phyloP scores from a whole-genome alignment of 2,888 invertebrate genomes.

The Philopedon plagiatum region DNA sequence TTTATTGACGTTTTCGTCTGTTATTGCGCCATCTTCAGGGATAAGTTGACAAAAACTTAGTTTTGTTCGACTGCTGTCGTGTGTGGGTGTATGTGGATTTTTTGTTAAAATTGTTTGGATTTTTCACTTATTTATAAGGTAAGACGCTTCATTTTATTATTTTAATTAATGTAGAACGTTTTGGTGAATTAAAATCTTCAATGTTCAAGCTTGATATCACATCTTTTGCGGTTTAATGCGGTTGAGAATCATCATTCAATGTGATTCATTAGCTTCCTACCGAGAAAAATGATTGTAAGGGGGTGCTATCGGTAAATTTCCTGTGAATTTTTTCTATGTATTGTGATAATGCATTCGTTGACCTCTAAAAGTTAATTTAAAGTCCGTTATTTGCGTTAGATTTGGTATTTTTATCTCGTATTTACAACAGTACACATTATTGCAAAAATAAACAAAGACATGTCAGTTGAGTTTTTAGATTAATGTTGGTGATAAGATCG shows the following conservation, averaged over 20 bases:
- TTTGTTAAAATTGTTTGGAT: slow-evolving; percentile 58
- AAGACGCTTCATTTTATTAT: slow-evolving; percentile 33
- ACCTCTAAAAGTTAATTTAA: slow-evolving; percentile 6
- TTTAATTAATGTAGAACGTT: slow-evolving; percentile 24
- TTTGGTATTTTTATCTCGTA: slow-evolving; percentile 6
- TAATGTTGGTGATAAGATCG: neutral
- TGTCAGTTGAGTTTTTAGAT: neutral
- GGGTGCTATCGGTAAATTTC: slow-evolving; percentile 40
- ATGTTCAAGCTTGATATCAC: neutral
- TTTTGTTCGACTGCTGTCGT: slow-evolving; percentile 58
- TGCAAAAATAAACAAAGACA: slow-evolving; percentile 27
- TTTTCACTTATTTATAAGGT: slow-evolving; percentile 59
- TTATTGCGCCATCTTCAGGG: slow-evolving; percentile 46
- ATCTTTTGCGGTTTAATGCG: neutral
- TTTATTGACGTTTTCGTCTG: slow-evolving; percentile 35
- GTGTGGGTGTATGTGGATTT: slow-evolving; percentile 62
- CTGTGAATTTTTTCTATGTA: slow-evolving; percentile 3
- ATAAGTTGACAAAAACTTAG: slow-evolving; percentile 56
- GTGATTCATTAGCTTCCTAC: slow-evolving; percentile 38
- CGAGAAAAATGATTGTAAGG: slow-evolving; percentile 38
- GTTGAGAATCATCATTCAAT: slow-evolving; percentile 3
- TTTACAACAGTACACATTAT: slow-evolving; percentile 10
- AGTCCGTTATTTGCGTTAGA: slow-evolving; percentile 3
- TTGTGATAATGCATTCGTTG: neutral
- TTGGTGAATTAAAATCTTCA: neutral